Evolutionary conservation across 2,113 vertebrate species (phyloP).

Genomic region (Antennarius striatus): DNA sequence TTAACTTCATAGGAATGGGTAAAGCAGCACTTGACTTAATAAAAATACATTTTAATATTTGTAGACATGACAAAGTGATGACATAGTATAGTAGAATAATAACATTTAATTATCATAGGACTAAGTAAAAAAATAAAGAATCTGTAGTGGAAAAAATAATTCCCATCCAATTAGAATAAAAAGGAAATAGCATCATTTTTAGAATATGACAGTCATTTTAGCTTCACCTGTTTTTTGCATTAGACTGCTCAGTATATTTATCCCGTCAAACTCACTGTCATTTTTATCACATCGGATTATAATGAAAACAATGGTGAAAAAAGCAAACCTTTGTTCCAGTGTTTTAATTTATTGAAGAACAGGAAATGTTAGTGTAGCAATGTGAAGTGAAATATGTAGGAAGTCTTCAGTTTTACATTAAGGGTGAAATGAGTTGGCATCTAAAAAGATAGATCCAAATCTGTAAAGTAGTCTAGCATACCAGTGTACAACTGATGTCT

Average conservation of each 20-base stretch:
- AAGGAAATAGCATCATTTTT: not conserved
- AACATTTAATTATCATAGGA: constrained; percentile 79
- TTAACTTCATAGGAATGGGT: not conserved
- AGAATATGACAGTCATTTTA: no score
- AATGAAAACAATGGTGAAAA: constrained; percentile 28
- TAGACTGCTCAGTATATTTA: constrained; percentile 1
- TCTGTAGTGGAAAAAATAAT: constrained; percentile 67
- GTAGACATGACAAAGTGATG: constrained; percentile 33
- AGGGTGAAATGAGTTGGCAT: constrained; percentile 71
- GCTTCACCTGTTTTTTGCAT: constrained; percentile 12
- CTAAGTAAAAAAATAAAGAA: constrained; percentile 84
- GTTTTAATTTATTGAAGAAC: constrained; percentile 41
- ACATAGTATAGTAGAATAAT: constrained; percentile 63
- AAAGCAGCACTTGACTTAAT: not conserved
- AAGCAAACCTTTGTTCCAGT: constrained; percentile 36
- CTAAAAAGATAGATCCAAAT: constrained; percentile 83
- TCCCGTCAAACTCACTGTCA: constrained; percentile 11
- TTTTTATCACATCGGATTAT: constrained; percentile 13
- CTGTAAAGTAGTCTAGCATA: constrained; percentile 90
- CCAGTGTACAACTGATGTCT: constrained; percentile 86
- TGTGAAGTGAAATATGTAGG: constrained; percentile 3
- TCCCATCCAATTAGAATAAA: constrained; percentile 54
- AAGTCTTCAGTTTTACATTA: constrained; percentile 47
- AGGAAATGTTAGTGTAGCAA: constrained; percentile 25
- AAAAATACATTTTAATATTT: constrained; percentile 65